Conservation (phyloP, 2,797 vertebrate genomes). For the Anolis apletophallus region DNA sequence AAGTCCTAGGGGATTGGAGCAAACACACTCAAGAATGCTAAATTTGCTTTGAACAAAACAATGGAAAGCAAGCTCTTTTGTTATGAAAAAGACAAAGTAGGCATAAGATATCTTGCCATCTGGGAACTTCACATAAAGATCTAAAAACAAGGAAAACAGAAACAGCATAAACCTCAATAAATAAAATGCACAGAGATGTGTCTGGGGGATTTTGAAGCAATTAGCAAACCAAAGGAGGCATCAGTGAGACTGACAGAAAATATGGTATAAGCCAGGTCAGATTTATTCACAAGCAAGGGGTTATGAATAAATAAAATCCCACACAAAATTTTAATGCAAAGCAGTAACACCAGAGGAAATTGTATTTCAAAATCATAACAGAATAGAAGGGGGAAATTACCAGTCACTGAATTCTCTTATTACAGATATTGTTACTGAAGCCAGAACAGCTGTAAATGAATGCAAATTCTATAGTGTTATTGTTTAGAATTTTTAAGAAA, state of each 20-base stretch:
- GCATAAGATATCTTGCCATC: constrained; percentile 48
- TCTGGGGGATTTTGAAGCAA: constrained; percentile 50
- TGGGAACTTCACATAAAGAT: constrained; percentile 59
- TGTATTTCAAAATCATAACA: not conserved
- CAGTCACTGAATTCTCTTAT: not conserved
- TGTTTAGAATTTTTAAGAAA: not conserved
- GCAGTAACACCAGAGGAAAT: constrained; percentile 15
- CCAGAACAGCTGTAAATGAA: not conserved
- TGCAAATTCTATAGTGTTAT: not conserved
- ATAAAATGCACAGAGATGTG: constrained; percentile 56
- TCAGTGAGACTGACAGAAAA: constrained; percentile 42
- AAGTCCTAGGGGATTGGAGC: constrained; percentile 31
- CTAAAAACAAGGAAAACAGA: constrained; percentile 56
- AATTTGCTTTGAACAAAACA: constrained; percentile 54
- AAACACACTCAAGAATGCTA: constrained; percentile 55
- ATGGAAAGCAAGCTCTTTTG: constrained; percentile 39
- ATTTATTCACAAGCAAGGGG: constrained; percentile 32
- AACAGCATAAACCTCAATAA: constrained; percentile 52
- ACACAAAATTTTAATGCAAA: constrained; percentile 26
- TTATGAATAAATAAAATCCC: constrained; percentile 46
- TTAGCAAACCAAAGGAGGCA: constrained; percentile 47
- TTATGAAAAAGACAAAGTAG: constrained; percentile 43
- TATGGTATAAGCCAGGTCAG: constrained; percentile 39
- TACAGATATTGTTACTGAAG: not conserved
- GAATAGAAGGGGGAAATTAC: not conserved